Evolutionary conservation across 2,888 invertebrate species (phyloP).

Genomic region (Ephialtes manifestator): DNA sequence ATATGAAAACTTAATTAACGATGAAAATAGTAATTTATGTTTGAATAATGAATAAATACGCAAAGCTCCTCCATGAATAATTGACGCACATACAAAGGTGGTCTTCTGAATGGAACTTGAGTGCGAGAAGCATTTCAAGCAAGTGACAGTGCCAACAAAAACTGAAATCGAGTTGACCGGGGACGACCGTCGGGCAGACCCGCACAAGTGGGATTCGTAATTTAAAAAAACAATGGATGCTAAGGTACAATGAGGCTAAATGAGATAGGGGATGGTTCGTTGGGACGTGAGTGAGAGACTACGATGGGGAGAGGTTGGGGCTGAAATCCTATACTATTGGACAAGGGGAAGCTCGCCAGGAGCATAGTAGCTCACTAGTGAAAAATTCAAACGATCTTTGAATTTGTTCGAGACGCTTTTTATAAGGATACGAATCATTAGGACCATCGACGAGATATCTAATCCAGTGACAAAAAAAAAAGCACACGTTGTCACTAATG

Average conservation of each 20-base stretch:
- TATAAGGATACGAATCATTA: neutral
- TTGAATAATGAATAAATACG: slow-evolving; percentile 32
- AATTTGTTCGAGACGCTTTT: slow-evolving; percentile 71
- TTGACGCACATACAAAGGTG: slow-evolving; percentile 36
- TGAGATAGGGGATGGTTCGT: slow-evolving; percentile 84
- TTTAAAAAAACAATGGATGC: slow-evolving; percentile 85
- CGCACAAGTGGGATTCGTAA: slow-evolving; percentile 84
- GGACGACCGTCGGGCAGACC: slow-evolving; percentile 60
- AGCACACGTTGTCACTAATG: no score
- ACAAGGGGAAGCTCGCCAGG: slow-evolving; percentile 74
- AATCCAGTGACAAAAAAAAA: neutral
- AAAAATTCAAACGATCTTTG: slow-evolving; percentile 80
- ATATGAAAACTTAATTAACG: slow-evolving; percentile 17
- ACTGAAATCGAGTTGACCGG: slow-evolving; percentile 82
- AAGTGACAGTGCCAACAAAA: slow-evolving; percentile 82
- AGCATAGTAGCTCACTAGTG: slow-evolving; percentile 69
- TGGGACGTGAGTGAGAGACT: slow-evolving; percentile 78
- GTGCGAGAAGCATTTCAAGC: slow-evolving; percentile 81
- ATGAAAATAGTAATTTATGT: slow-evolving; percentile 35
- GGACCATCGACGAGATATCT: no score
- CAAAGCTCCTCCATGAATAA: slow-evolving; percentile 24
- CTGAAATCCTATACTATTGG: slow-evolving; percentile 83
- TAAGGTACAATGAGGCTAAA: slow-evolving; percentile 85
- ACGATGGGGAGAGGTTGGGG: slow-evolving; percentile 74
- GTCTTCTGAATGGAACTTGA: slow-evolving; percentile 75